These are phyloP conservation scores for Callipepla squamata DNA, from an alignment of 2,113 vertebrate species.

Conservation along the genomic window DNA sequence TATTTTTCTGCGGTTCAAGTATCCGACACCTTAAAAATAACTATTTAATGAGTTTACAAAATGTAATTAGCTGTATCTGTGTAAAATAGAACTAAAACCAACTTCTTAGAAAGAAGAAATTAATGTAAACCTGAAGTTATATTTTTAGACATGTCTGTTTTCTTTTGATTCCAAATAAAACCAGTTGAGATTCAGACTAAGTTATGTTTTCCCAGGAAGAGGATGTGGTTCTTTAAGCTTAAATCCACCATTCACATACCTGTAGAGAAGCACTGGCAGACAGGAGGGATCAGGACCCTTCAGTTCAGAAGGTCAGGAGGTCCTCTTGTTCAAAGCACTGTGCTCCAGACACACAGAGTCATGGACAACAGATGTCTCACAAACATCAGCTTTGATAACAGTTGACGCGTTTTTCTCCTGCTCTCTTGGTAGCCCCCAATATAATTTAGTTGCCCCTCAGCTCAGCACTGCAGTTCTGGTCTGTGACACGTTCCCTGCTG, in stretches of 20 bases:
- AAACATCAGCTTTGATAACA: neutral
- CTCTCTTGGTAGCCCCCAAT: neutral
- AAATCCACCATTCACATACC: neutral
- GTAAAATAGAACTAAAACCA: neutral
- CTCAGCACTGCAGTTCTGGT: no score
- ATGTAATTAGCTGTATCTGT: neutral
- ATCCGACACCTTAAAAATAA: neutral
- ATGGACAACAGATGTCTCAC: rapidly evolving
- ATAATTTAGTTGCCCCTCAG: no score
- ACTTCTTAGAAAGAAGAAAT: neutral
- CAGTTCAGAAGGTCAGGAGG: rapidly evolving
- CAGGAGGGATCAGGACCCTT: rapidly evolving
- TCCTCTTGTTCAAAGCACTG: rapidly evolving
- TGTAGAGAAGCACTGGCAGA: neutral
- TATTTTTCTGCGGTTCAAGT: neutral
- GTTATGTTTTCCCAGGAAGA: neutral
- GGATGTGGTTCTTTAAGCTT: neutral
- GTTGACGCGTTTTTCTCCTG: neutral
- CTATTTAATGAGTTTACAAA: neutral
- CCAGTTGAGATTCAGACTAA: rapidly evolving
- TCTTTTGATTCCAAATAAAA: neutral
- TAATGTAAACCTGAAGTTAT: neutral
- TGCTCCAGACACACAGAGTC: rapidly evolving
- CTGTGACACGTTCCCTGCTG: neutral
- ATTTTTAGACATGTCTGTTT: neutral